Conservation (phyloP, 2,888 invertebrate genomes). For the Lycophotia porphyrea region DNA sequence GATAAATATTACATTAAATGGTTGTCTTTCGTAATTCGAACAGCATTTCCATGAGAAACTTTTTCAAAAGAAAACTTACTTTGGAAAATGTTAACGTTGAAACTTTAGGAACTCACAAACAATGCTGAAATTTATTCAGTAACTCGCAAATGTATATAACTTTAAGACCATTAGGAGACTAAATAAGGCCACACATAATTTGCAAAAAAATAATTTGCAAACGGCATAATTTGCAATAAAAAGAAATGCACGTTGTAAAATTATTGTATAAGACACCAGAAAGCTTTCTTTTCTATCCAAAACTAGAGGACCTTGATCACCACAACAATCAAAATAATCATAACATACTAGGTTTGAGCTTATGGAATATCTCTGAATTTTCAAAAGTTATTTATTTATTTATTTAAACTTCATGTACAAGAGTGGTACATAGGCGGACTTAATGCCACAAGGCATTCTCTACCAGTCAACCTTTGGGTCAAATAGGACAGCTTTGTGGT, state of each 20-base stretch:
- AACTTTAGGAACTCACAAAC: background rate
- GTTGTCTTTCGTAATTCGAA: background rate
- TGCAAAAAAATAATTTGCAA: constrained; percentile 13
- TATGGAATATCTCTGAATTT: too few species aligned
- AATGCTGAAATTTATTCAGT: background rate
- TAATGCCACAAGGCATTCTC: too few species aligned
- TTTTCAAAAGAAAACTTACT: constrained; percentile 13
- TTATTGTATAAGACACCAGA: background rate
- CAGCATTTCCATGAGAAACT: constrained; percentile 4
- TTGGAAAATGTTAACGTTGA: constrained; percentile 39
- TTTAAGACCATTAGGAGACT: constrained; percentile 9
- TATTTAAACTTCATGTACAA: too few species aligned
- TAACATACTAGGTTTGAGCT: too few species aligned
- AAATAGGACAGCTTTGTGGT: too few species aligned
- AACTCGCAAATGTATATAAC: background rate
- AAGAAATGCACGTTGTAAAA: constrained; percentile 1
- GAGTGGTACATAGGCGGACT: too few species aligned
- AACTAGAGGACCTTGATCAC: background rate
- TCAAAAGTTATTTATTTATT: too few species aligned
- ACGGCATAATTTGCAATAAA: background rate
- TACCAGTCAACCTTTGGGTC: too few species aligned
- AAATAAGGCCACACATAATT: constrained; percentile 10
- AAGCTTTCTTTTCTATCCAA: background rate
- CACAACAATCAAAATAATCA: background rate
- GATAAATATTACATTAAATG: constrained; percentile 21